phyloP scores from a whole-genome alignment of 2,113 vertebrate species.

The Coryphaenoides rupestris region DNA sequence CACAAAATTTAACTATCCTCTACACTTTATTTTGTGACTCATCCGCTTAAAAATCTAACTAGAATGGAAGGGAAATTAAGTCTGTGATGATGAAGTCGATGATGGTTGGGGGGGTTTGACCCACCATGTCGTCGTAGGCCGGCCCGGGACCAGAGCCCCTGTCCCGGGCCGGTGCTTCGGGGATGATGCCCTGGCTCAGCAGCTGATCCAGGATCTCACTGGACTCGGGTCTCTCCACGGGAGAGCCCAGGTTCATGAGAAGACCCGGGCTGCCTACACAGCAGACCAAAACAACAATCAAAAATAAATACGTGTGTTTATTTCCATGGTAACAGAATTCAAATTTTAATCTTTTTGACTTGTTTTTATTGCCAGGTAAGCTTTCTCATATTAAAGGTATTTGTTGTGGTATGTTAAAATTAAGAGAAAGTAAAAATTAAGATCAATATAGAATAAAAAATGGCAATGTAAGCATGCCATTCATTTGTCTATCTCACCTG shows the following conservation, averaged over 20 bases:
- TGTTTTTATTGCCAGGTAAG: too few species aligned
- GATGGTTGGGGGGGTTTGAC: slow-evolving; percentile 14
- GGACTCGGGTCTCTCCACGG: slow-evolving; percentile 64
- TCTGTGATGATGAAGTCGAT: too few species aligned
- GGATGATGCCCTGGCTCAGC: slow-evolving; percentile 80
- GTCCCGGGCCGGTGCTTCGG: slow-evolving; percentile 48
- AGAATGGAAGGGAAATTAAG: too few species aligned
- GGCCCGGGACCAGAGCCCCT: slow-evolving; percentile 52
- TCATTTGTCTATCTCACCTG: not conserved
- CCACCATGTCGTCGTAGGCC: slow-evolving; percentile 73
- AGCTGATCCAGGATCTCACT: slow-evolving; percentile 83
- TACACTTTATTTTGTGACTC: not conserved
- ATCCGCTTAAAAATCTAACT: too few species aligned
- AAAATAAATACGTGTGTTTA: not conserved
- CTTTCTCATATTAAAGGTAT: too few species aligned
- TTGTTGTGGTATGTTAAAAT: too few species aligned
- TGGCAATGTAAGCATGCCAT: not conserved
- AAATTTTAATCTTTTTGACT: too few species aligned
- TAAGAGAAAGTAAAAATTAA: too few species aligned
- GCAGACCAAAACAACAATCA: slow-evolving; percentile 22
- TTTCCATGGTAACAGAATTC: too few species aligned
- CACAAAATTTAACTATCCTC: not conserved
- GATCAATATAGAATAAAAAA: too few species aligned
- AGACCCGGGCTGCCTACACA: slow-evolving; percentile 30
- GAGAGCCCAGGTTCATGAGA: slow-evolving; percentile 21